Conservation (phyloP, 2,888 invertebrate genomes). For the Agrotis puta region DNA sequence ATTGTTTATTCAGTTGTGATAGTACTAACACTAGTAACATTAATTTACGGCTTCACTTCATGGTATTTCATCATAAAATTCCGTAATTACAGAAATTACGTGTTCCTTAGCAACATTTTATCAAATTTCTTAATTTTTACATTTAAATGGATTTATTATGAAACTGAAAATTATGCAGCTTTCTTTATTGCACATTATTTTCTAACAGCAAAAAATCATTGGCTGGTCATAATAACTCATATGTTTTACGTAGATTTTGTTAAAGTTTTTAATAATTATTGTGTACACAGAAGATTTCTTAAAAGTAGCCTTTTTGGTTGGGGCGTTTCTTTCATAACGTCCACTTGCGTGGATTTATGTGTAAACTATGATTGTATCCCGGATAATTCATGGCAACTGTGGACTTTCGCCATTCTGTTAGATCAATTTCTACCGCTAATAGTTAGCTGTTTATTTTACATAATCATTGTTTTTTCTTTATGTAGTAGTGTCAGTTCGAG, state of each 20-base stretch:
- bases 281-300: slow-evolving; percentile 5
- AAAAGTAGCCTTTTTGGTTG: slow-evolving; percentile 11
- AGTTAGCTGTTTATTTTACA: background rate
- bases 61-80: background rate
- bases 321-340: slow-evolving; percentile 10
- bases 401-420: background rate
- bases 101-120: slow-evolving; percentile 8
- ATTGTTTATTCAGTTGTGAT: background rate
- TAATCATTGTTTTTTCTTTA: background rate
- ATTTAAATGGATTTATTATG: rapidly evolving
- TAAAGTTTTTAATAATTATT: slow-evolving; percentile 13
- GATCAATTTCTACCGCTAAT: background rate
- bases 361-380: no score
- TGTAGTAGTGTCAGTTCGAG: background rate
- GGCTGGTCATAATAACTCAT: slow-evolving; percentile 10
- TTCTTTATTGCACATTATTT: background rate
- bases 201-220: slow-evolving; percentile 5
- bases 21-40: background rate
- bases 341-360: background rate
- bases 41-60: background rate
- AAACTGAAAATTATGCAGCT: background rate
- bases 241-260: slow-evolving; percentile 21
- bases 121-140: background rate
- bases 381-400: background rate
- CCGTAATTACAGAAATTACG: slow-evolving; percentile 8